phyloP scores from a whole-genome alignment of 2,113 vertebrate species.

The Petromus typicus region DNA sequence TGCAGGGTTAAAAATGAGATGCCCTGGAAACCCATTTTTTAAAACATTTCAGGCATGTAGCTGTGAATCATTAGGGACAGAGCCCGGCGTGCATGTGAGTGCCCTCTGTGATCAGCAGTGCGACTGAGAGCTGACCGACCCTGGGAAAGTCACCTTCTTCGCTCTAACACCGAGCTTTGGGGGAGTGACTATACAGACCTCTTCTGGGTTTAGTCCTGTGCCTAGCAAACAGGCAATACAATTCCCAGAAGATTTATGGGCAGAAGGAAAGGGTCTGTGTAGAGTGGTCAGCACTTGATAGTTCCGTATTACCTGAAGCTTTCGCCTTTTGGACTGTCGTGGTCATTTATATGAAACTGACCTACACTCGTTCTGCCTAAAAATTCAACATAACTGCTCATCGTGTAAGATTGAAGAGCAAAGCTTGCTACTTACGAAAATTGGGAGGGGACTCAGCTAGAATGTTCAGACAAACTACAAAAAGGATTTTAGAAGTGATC shows the following conservation, averaged over 20 bases:
- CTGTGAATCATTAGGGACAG: not conserved
- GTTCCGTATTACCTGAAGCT: not conserved
- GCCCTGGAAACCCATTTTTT: not conserved
- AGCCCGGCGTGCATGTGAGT: too few species aligned
- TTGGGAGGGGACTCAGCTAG: not conserved
- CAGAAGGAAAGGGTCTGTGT: not conserved
- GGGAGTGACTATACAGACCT: not conserved
- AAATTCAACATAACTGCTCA: not conserved
- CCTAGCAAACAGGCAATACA: not conserved
- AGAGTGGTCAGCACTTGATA: not conserved
- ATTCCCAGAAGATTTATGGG: not conserved
- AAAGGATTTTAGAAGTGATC: not conserved
- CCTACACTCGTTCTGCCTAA: not conserved
- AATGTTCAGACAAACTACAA: not conserved
- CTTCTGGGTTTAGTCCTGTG: not conserved
- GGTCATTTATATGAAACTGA: not conserved
- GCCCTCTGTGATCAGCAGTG: too few species aligned
- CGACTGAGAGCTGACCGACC: not conserved
- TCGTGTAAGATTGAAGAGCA: not conserved
- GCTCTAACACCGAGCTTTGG: not conserved
- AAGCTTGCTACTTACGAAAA: not conserved
- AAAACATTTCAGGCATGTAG: not conserved
- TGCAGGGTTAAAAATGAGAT: conserved; percentile 16
- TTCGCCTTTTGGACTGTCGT: not conserved
- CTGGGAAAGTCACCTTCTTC: not conserved